Conservation (phyloP, 2,113 vertebrate genomes). For the Antigone vipio region DNA sequence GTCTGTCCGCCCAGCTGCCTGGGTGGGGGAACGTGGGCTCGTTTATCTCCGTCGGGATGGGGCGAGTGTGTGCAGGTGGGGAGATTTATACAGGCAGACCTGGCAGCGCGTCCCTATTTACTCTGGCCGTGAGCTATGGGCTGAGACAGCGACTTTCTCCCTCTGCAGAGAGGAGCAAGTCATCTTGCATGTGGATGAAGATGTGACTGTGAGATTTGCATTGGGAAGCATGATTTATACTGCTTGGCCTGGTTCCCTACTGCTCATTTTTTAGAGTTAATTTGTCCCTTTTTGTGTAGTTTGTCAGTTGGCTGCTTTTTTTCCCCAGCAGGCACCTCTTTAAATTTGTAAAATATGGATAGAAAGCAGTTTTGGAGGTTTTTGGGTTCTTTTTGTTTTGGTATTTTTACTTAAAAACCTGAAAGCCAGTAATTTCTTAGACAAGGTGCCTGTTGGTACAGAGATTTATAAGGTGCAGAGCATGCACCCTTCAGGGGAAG, state of each 20-base stretch:
- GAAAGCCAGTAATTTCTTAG: neutral
- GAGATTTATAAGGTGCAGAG: neutral
- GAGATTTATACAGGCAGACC: neutral
- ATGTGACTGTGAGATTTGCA: neutral
- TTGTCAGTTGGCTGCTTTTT: neutral
- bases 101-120: neutral
- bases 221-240: neutral
- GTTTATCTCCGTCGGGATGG: neutral
- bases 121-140: neutral
- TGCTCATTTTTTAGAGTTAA: conserved; percentile 14
- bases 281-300: neutral
- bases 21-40: neutral
- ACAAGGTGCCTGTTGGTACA: neutral
- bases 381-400: neutral
- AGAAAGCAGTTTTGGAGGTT: neutral
- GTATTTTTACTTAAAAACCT: neutral
- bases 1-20: neutral
- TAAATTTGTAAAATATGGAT: neutral
- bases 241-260: neutral
- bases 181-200: neutral
- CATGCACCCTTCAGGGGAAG: neutral
- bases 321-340: neutral
- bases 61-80: neutral
- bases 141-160: neutral
- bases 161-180: neutral